Evolutionary conservation across 35 echinoderm and acorn worm species (phyloP), one percentile per base, ranked within the genome.

Genomic region (Hemicentrotus pulcherrimus): DNA sequence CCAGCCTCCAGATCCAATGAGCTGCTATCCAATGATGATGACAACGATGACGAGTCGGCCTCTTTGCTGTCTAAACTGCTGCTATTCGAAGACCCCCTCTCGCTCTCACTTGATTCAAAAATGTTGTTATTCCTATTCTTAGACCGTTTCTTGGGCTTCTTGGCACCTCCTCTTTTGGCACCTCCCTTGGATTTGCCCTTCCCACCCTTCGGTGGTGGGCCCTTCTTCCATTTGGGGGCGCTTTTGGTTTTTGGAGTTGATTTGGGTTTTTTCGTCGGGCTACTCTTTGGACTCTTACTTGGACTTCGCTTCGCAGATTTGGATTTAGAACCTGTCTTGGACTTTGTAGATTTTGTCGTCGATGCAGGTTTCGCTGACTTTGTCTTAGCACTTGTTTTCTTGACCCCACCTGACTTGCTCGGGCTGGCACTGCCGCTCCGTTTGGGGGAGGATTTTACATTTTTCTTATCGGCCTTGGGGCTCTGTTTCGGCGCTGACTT

Each of bases 61-160:
- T 90, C 48, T 14, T 93, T 47, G 91, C 18, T 50, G 15, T 47
- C 91, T 33, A 46, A 58, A 47, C 48, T 58, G 46, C 32, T 46
- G 32, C 88, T 47, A 47, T 30, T 35, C 88, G 31, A 32, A 5
- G n/a, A 30, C n/a, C 8, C 5, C 9, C 86, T 90, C 12, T 90
- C 88, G 31, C 88, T 90, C 33, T 47, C 32, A 93, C 30, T 31
- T 24, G 47, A 58, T 47, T 24, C 88, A 90, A 47, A 0, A 58
- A 93, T 93, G 12, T 93, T 93, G 31, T 93, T 93, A 31, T 93
- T 93, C 22, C 46, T 93, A 46, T 93, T 93, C 30, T 28, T 93
- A 11, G 91, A 93, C 46, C 91, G 91, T 93, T 93, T 93, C 91
- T 28, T 91, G 0, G 86, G 24, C 32, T 35, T 33, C 46, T 90